Percentiles rank a stretch among this genome's conserved stretches.
Evolutionary conservation across 2,888 invertebrate genomes (phyloP).

Genomic region (Heliconius erato): DNA sequence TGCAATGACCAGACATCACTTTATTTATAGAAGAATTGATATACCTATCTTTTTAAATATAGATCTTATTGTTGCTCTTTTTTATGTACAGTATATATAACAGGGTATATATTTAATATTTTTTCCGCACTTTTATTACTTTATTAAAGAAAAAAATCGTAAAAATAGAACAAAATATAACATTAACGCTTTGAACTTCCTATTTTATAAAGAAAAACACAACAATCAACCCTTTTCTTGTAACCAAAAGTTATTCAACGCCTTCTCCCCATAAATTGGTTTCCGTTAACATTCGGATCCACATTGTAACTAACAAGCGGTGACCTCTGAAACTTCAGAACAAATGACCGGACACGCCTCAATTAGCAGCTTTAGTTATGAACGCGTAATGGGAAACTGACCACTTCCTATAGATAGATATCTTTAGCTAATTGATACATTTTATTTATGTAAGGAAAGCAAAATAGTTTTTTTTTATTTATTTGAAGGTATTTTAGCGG

Average conservation of each 20-base stretch:
- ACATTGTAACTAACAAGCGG: constrained; percentile 77
- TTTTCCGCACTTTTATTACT: too few relatives aligned
- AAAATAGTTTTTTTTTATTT: background rate
- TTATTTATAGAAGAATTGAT: too few relatives aligned
- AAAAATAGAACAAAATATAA: background rate
- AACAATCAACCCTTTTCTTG: constrained; percentile 69
- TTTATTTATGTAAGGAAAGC: background rate
- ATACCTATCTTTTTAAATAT: too few relatives aligned
- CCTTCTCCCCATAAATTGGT: constrained; percentile 76
- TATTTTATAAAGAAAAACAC: constrained; percentile 48
- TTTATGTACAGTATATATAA: too few relatives aligned
- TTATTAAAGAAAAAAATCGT: too few relatives aligned
- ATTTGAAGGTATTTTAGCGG: background rate
- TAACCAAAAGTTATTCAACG: constrained; percentile 60
- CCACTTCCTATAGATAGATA: constrained; percentile 33
- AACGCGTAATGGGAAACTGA: constrained; percentile 41
- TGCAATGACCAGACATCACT: too few relatives aligned
- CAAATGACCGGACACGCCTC: constrained; percentile 81
- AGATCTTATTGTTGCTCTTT: too few relatives aligned
- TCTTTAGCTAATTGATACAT: constrained; percentile 14
- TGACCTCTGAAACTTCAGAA: constrained; percentile 71
- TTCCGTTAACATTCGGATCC: constrained; percentile 83
- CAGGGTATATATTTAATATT: too few relatives aligned
- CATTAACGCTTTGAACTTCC: background rate
- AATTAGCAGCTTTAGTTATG: constrained; percentile 69